Percentiles rank a stretch among this genome's conserved stretches.
Evolutionary conservation across 2,797 vertebrate species (phyloP).

Genomic region (Gobio occitaniae): DNA sequence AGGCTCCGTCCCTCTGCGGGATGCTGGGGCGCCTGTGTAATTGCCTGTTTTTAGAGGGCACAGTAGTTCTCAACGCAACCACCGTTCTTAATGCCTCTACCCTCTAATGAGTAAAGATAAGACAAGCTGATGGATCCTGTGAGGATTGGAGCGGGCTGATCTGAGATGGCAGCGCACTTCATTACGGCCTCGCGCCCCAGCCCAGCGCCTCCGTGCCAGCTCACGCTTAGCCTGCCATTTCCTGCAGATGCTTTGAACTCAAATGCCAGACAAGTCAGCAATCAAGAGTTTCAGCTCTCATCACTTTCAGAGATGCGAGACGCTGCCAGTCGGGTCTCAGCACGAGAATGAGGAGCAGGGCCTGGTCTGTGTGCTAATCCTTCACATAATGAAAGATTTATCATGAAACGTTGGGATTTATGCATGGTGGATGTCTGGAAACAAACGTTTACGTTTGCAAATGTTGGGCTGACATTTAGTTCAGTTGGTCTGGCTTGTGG

Average conservation of each 20-base stretch:
- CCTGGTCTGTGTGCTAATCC: conserved; percentile 34
- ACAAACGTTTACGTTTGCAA: not conserved
- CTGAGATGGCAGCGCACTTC: conserved; percentile 14
- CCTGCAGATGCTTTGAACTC: conserved; percentile 37
- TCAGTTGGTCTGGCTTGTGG: conserved; percentile 4
- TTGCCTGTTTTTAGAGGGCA: conserved; percentile 60
- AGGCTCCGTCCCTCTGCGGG: conserved; percentile 27
- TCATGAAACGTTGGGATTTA: conserved; percentile 20
- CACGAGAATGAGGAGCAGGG: not conserved
- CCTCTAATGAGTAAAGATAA: conserved; percentile 61
- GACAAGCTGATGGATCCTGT: conserved; percentile 56
- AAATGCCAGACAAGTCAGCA: conserved; percentile 51
- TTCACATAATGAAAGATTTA: conserved; percentile 39
- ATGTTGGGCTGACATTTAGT: conserved; percentile 26
- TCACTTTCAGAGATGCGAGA: conserved; percentile 38
- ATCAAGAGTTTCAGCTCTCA: conserved; percentile 49
- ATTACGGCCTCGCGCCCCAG: not conserved
- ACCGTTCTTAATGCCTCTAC: conserved; percentile 41
- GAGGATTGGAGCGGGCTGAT: conserved; percentile 32
- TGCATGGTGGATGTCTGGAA: not conserved
- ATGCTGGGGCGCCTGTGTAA: conserved; percentile 35
- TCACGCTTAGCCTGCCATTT: conserved; percentile 18
- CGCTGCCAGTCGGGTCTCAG: conserved; percentile 17
- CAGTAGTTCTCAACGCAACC: conserved; percentile 45
- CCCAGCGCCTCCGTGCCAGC: conserved; percentile 22